Percentiles rank a stretch among this genome's conserved stretches.
These are phyloP conservation scores for Latheticus oryzae DNA, from an alignment of 2,888 invertebrate species.

Conservation along the genomic window DNA sequence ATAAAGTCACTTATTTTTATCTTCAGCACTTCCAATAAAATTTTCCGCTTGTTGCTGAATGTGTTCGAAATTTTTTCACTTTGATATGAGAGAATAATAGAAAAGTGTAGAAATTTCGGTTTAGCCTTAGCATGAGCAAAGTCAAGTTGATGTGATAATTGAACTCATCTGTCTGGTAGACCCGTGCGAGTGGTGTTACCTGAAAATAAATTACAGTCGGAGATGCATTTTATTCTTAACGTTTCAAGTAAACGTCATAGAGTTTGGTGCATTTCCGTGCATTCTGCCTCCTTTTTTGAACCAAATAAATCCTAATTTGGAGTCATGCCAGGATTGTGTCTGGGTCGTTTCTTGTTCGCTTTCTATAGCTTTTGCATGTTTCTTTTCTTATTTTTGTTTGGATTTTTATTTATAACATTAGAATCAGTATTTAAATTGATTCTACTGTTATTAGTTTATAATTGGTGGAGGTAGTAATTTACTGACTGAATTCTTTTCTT, in stretches of 20 bases:
- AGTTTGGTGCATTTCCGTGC: constrained; percentile 57
- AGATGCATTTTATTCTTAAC: constrained; percentile 56
- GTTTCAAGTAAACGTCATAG: constrained; percentile 47
- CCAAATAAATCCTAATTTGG: constrained; percentile 20
- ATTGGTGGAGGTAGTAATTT: constrained; percentile 49
- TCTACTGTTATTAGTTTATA: constrained; percentile 15
- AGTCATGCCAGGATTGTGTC: no score
- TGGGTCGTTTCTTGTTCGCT: constrained; percentile 20
- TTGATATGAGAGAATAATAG: background rate
- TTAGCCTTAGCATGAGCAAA: constrained; percentile 62
- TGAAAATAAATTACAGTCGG: constrained; percentile 45
- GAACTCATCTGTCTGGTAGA: constrained; percentile 66
- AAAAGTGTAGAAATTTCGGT: constrained; percentile 51
- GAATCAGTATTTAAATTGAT: no score
- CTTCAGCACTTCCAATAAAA: constrained; percentile 41
- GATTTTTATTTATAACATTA: no score
- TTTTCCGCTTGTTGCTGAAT: constrained; percentile 48
- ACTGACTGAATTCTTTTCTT: constrained; percentile 55
- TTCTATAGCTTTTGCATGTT: constrained; percentile 6
- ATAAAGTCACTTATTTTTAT: constrained; percentile 17
- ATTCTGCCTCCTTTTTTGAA: constrained; percentile 40
- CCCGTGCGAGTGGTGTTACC: constrained; percentile 63
- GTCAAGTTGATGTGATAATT: constrained; percentile 57
- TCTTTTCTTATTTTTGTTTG: constrained; percentile 19
- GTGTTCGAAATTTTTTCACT: constrained; percentile 47